Evolutionary conservation across 2,888 invertebrate species (phyloP), one percentile per base, ranked within the genome.

Genomic region (Matsumyia berberina): DNA sequence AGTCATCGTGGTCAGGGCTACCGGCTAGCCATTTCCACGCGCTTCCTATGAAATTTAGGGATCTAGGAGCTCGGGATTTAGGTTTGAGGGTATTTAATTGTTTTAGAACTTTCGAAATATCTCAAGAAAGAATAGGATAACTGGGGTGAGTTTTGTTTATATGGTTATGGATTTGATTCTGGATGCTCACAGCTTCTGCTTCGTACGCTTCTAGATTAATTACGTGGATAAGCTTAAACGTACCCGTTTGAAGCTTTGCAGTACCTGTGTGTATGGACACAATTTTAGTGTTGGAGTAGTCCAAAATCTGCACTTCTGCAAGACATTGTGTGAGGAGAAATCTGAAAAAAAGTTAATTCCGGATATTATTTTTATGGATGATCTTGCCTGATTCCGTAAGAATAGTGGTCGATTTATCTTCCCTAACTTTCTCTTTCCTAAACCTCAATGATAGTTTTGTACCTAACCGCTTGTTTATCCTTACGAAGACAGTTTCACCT

Each of bases 391-490:
- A 67, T 24, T 60, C 33, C 5, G 67, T 77, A 11, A 67, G 7
- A 24, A 76, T 49, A 8, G 46, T 57, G 2, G 57, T 66, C n/a
- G 64, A 37, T 46, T 37, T 74, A 7, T 72, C 46, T 69, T 79
- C 80, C 46, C 73, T 74, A 2, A 86, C 78, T 7, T 69, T 81
- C 55, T 86, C 72, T 24, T 74, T 53, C 11, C 17, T 74, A 31
- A 74, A 86, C 46, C 73, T 67, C 12, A 79, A 53, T 0, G 82
- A 78, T 2, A 87, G 15, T 66, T 87, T 88, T 0, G 86, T 87
- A 12, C 86, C 86, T 72, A 78, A n/a, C 29, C 81, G 19, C 55
- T 86, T 87, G 24, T 85, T 87, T 2, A 77, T 81, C 58, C 49
- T 86, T 1, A 87, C 86, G 15, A 62, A 86, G 35, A 88, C 66